Base-by-base conservation (phyloP, 2,113 vertebrate species). In the Lates calcarifer region DNA sequence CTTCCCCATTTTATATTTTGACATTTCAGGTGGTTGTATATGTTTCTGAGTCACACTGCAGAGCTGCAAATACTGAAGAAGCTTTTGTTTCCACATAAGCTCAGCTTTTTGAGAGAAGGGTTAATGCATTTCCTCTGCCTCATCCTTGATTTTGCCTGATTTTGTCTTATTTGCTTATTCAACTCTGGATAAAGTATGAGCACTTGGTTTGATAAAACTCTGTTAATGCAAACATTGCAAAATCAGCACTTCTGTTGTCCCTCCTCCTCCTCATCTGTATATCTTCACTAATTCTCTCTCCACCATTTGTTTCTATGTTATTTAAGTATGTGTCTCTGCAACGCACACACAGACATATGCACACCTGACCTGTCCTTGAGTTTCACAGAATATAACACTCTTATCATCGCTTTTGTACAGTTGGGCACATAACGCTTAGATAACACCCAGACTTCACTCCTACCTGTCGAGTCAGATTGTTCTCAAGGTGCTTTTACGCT, bases 371-470 rank as follows among this genome's bases (percentile, higher is more conserved):
- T 0, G 70, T 60, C 79, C 84, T 89, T 84, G 67, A 47, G 41
- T 82, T 82, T 57, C 5, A 24, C 13, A 58, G 69, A 80, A 56
- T 69, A 45, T 28, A 43, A 47, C 47, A 11, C 31, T 41, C 60
- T 82, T 84, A 82, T 85, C 87, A 73, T 64, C 2, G 1, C 39
- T 81, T 15, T 66, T 29, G 62, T 70, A 78, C 61, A 88, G 62
- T 56, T 65, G 35, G 74, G 28, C 74, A 68, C 72, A 61, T 47
- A 63, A 37, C 2, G 2, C 66, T 8, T 26, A 26, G 80, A 77
- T 83, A 84, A 85, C 43, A 17, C 24, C 61, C 47, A 37, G 45
- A 39, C 2, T 22, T 18, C 53, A 13, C 41, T 66, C 4, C 26
- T 75, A 81, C 65, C 63, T 71, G 72, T 82, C 3, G 3, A 71